phyloP scores from a whole-genome alignment of 2,888 invertebrate species.

The Apoda limacodes region DNA sequence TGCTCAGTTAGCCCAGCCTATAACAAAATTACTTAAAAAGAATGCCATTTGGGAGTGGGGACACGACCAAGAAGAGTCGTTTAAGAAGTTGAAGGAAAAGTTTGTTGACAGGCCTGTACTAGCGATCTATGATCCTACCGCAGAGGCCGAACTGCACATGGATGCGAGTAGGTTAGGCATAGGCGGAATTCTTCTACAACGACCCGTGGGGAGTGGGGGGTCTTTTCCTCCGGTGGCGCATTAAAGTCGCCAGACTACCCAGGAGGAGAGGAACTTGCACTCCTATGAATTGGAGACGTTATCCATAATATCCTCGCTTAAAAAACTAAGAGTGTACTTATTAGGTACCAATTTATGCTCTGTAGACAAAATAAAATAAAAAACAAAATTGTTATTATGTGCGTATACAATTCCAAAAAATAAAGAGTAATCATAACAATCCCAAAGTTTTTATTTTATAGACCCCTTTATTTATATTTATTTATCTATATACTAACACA shows the following conservation, averaged over 20 bases:
- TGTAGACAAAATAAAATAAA: no score
- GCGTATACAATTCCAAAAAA: no score
- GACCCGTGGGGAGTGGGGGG: conserved; percentile 14
- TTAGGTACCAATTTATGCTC: conserved; percentile 20
- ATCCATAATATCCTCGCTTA: conserved; percentile 22
- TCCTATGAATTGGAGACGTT: conserved; percentile 22
- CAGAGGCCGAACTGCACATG: conserved; percentile 26
- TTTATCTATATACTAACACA: no score
- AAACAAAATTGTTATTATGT: no score
- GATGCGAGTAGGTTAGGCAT: conserved; percentile 26
- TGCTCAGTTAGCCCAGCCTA: conserved; percentile 16
- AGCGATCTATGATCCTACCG: conserved; percentile 24
- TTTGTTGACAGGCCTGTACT: conserved; percentile 25
- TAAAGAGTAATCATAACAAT: no score
- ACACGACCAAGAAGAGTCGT: no score
- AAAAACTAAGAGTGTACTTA: conserved; percentile 24
- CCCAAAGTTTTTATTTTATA: no score
- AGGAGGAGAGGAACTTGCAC: conserved; percentile 17
- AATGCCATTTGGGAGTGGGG: no score
- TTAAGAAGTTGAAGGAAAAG: no score
- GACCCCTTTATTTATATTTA: no score
- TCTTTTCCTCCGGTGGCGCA: conserved; percentile 19
- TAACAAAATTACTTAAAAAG: conserved; percentile 16
- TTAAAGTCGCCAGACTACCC: conserved; percentile 20
- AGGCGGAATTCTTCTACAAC: conserved; percentile 27